Base-by-base conservation (phyloP, 2,113 vertebrate species). In the Chaetops frenatus region DNA sequence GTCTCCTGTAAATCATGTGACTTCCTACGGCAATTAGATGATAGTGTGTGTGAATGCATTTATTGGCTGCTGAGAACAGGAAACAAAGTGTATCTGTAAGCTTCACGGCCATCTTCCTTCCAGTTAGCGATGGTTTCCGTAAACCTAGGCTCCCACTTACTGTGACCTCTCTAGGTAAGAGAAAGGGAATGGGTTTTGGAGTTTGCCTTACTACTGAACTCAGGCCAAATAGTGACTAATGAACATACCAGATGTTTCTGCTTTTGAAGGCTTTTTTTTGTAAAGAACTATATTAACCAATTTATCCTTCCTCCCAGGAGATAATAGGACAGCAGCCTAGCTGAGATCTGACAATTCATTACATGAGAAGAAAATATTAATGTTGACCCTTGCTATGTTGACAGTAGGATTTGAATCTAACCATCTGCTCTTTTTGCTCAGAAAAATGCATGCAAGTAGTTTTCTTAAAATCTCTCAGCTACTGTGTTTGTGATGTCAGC, bases 221-320 rank as follows among this genome's bases (percentile, higher is more conserved):
- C 44, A 24, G n/a, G 95, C 94, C 94, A 96, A 91, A 50, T 47
- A 47, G 53, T 95, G 92, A 96, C 94, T 96, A 97, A 97, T 95
- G 89, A 96, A 66, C 48, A 33, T 58, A 90, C 80, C 94, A 97
- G 96, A 95, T 97, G 92, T 96, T 97, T 97, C 64, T 96, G 40
- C 90, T 94, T 97, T 86, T 89, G 80, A 90, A 94, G 48, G 44
- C 58, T 83, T 93, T 96, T 96, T 94, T 95, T 93, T 80, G 56
- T 82, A 96, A 97, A 88, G 56, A 91, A 60, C 60, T 79, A 65
- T 84, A 88, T 90, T 85, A 96, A 94, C 73, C 56, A 92, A 92
- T 91, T 96, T 95, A 91, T 97, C 80, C 91, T 95, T 96, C 89
- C 76, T 94, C 94, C 80, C 77, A 48, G 77, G 92, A 94, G 92